Evolutionary conservation across 2,888 invertebrate species (phyloP).

Genomic region (Actias luna): DNA sequence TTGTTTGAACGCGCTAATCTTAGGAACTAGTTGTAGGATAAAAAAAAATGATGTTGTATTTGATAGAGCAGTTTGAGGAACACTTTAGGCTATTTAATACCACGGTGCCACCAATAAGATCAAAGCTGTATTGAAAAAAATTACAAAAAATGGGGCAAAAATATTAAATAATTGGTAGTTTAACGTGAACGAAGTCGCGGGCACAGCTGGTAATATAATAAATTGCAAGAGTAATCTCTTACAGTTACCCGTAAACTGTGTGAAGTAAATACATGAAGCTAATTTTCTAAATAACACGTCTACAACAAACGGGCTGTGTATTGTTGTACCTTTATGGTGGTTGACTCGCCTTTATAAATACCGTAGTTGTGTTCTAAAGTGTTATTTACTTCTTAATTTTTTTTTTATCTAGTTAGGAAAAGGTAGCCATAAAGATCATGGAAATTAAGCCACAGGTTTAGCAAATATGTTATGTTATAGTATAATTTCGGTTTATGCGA

Average conservation of each 20-base stretch:
- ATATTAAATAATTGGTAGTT: no score
- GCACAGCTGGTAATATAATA: constrained; percentile 8
- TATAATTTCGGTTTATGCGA: not conserved
- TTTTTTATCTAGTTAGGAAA: not conserved
- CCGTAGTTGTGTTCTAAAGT: constrained; percentile 30
- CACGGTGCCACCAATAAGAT: no score
- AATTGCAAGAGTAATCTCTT: not conserved
- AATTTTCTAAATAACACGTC: constrained; percentile 38
- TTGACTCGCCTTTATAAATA: constrained; percentile 33
- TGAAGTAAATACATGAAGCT: constrained; percentile 42
- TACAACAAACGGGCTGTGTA: constrained; percentile 27
- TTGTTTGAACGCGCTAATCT: no score
- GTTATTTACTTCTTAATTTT: constrained; percentile 27
- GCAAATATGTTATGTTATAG: no score
- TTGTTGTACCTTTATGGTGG: constrained; percentile 23
- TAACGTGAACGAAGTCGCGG: no score
- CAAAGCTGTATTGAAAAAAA: no score
- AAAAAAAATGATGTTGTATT: no score
- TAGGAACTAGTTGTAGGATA: no score
- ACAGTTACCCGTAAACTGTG: constrained; percentile 14
- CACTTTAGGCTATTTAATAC: no score
- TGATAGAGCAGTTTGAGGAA: no score
- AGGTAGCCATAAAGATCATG: not conserved
- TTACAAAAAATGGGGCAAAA: no score
- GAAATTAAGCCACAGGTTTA: not conserved